Conservation (phyloP, 53 echinoderm and acorn worm species). For the Hippasteria phrygiana region DNA sequence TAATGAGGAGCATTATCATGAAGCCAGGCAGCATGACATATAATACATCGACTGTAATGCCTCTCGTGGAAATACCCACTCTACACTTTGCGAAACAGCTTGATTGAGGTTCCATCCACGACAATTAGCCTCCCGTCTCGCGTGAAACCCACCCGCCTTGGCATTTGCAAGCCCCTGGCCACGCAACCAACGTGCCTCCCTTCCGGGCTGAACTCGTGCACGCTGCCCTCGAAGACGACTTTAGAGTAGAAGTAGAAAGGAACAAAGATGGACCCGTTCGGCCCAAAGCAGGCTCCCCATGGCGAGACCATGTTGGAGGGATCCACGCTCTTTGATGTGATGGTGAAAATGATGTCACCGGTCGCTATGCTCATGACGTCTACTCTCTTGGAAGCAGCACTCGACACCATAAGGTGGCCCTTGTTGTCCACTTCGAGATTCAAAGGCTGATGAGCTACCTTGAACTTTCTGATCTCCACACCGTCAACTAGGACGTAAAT, state of each 20-base stretch:
- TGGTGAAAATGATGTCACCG: conserved; percentile 33
- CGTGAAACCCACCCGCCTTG: conserved; percentile 25
- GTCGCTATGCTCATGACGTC: conserved; percentile 22
- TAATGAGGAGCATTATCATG: too few relatives aligned
- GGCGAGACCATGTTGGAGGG: conserved; percentile 33
- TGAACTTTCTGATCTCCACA: conserved; percentile 4
- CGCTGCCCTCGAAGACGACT: neutral
- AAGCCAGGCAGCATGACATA: neutral
- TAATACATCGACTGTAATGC: neutral
- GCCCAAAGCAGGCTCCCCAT: conserved; percentile 53
- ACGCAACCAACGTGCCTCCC: conserved; percentile 54
- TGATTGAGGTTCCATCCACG: conserved; percentile 25
- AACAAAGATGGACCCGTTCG: conserved; percentile 47
- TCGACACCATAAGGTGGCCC: conserved; percentile 36
- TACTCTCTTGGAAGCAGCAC: conserved; percentile 16
- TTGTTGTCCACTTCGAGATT: conserved; percentile 36
- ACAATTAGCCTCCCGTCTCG: conserved; percentile 44
- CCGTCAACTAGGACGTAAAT: conserved; percentile 29
- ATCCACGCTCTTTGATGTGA: conserved; percentile 21
- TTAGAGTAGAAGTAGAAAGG: conserved; percentile 4
- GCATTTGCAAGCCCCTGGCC: conserved; percentile 4
- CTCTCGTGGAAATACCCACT: neutral
- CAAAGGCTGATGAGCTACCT: neutral
- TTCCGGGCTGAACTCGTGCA: conserved; percentile 41
- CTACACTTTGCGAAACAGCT: conserved; percentile 35